Conservation (phyloP, 2,113 vertebrate species). For the Hippocampus barbouri region DNA sequence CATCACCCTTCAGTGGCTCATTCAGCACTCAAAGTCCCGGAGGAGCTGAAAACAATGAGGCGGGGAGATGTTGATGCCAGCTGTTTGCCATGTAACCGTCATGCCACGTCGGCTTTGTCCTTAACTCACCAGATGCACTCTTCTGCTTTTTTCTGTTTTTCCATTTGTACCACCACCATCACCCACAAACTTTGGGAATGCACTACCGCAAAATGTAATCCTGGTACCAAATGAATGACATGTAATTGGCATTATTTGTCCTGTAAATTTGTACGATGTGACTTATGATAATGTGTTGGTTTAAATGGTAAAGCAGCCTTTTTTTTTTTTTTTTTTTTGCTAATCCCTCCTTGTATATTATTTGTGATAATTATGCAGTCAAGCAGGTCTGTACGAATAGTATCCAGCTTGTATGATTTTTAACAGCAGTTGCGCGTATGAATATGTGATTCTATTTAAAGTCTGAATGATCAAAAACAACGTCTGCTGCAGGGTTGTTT, state of each 20-base stretch:
- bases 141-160: conserved; percentile 20
- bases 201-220: conserved; percentile 43
- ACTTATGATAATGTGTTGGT: not conserved
- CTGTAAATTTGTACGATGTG: conserved; percentile 24
- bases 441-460: conserved; percentile 68
- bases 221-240: conserved; percentile 29
- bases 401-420: conserved; percentile 67
- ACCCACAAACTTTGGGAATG: conserved; percentile 32
- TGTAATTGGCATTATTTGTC: conserved; percentile 37
- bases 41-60: conserved; percentile 71
- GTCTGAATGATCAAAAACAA: conserved; percentile 69
- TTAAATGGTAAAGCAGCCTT: conserved; percentile 16
- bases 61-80: conserved; percentile 19
- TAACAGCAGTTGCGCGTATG: conserved; percentile 60
- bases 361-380: conserved; percentile 51
- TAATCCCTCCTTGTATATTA: conserved; percentile 38
- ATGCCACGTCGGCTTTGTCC: conserved; percentile 51
- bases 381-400: conserved; percentile 64
- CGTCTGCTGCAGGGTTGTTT: conserved; percentile 47
- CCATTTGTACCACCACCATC: conserved; percentile 10
- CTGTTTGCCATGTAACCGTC: conserved; percentile 61
- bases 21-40: conserved; percentile 84
- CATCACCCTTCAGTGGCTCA: conserved; percentile 83
- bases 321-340: conserved; percentile 32
- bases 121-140: conserved; percentile 45